Base-by-base conservation (phyloP, 2,888 invertebrate species). In the Machimus rusticus region DNA sequence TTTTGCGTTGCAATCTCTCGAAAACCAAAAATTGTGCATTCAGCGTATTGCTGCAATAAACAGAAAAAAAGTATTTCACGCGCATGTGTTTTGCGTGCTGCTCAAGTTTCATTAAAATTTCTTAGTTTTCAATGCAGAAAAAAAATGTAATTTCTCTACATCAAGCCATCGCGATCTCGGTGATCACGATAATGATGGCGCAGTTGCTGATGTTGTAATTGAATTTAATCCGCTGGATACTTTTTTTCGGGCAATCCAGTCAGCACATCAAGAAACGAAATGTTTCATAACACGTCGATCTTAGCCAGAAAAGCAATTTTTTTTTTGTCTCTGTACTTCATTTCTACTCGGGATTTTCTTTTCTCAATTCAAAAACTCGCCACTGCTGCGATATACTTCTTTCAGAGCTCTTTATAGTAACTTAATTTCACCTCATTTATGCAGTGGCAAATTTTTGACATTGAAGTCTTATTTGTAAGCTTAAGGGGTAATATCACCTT, bases 141-240 rank as follows among this genome's bases (percentile, higher is more conserved):
- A 28, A 66, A 66, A 28, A 66, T 12, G 2, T 66, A 66, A 23
- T 66, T 66, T 66, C 66, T 66, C 66, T 66, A 12, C 66, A 66
- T 66, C 19, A 19, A 19, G 8, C 28, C 66, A 66, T 66, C 66
- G 66, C 66, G 12, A 66, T 39, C 8, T 23, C 16, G 37, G 51
- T 12, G 31, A 46, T 46, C 79, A 46, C 4, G 31, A 79, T 79
- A 9, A 76, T 76, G 76, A 76, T 76, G 34, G 37, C 76, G 55
- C 39, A 51, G 51, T 51, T 46, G 51, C 23, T 79, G 51, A 79
- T 79, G 79, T 79, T 46, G 79, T 79, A 79, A 79, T 79, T 79
- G 79, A 79, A 79, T 79, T 79, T 28, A 31, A 79, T 79, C 79
- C 79, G 28, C 51, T 28, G 16, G 46, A n/a, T n/a, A 78, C 43